Base-by-base conservation (phyloP, 2,797 vertebrate genomes). In the Huso huso region DNA sequence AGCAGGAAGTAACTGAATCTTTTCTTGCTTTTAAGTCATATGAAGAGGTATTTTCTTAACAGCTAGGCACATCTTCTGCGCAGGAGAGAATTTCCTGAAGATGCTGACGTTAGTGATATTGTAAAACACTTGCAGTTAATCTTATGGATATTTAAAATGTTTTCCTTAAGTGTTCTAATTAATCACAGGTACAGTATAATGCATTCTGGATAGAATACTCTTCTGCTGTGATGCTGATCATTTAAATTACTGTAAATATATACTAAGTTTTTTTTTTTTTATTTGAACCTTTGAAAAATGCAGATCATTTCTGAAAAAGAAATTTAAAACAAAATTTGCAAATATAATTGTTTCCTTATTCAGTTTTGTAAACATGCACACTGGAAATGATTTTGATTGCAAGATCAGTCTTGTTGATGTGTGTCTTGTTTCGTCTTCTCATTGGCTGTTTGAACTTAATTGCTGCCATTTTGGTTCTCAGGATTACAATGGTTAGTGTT, bases 361-460 rank as follows among this genome's bases (percentile, higher is more conserved):
- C 37, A 37, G 3, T 37, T 37, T 37, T 37, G 37, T 5, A 37
- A 37, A 37, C 37, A 37, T 37, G 37, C 37, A 37, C 37, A 37
- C 37, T 37, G 67, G 69, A 66, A 74, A 37, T 37, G 3, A 37
- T 37, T 37, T 5, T 37, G 37, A 37, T 37, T 37, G 37, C 37
- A 37, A 37, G 37, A 37, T 37, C 37, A 37, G 37, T 37, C 37
- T 37, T 37, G 37, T 37, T 5, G 37, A 37, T 37, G 37, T 37
- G 37, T 37, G 37, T 37, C 37, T 37, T 37, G 37, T 37, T 37
- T 37, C 78, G 80, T 74, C 75, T 64, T 50, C 70, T 72, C 73
- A 85, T 86, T 75, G 83, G 87, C 82, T 70, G 73, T 61, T 72
- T 73, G 74, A 79, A 82, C 85, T 84, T 79, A 78, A 88, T 81